phyloP scores from a whole-genome alignment of 2,888 invertebrate species.

The Acanthopleura granulata region DNA sequence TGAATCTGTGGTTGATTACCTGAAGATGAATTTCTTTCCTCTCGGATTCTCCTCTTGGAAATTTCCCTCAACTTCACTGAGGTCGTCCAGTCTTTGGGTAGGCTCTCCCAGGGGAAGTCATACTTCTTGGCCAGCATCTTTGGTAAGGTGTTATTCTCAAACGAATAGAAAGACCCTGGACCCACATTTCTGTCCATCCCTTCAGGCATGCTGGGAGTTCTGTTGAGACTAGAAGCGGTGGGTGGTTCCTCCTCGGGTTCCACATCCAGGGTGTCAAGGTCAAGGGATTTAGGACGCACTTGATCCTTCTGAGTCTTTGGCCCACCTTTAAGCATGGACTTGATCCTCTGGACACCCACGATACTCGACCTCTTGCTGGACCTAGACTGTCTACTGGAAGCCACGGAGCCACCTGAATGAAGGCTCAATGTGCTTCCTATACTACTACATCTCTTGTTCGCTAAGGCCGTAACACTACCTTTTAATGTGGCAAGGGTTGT shows the following conservation, averaged over 20 bases:
- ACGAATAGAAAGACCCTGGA: constrained; percentile 57
- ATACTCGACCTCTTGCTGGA: constrained; percentile 53
- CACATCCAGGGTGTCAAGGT: constrained; percentile 52
- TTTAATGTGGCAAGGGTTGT: neutral
- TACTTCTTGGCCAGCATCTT: constrained; percentile 52
- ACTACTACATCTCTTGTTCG: constrained; percentile 12
- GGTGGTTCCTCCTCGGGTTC: constrained; percentile 2
- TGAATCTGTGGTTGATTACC: constrained; percentile 36
- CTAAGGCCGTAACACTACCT: neutral
- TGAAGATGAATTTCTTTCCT: constrained; percentile 64
- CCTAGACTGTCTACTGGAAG: constrained; percentile 44
- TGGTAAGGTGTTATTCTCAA: constrained; percentile 56
- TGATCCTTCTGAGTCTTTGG: constrained; percentile 8
- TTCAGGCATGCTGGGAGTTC: constrained; percentile 50
- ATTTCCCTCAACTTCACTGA: constrained; percentile 60
- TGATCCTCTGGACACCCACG: constrained; percentile 50
- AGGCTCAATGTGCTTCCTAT: constrained; percentile 47
- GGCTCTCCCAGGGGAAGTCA: constrained; percentile 60
- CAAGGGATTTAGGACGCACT: constrained; percentile 54
- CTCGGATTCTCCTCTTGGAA: constrained; percentile 52
- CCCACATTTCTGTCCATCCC: constrained; percentile 39
- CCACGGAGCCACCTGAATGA: constrained; percentile 35
- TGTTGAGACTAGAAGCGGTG: neutral
- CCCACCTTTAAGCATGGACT: constrained; percentile 43
- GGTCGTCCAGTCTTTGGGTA: constrained; percentile 64